Percentiles rank a stretch among this genome's conserved stretches.
phyloP scores from a whole-genome alignment of 1,140 invertebrate species.

The Drosophila nasuta region DNA sequence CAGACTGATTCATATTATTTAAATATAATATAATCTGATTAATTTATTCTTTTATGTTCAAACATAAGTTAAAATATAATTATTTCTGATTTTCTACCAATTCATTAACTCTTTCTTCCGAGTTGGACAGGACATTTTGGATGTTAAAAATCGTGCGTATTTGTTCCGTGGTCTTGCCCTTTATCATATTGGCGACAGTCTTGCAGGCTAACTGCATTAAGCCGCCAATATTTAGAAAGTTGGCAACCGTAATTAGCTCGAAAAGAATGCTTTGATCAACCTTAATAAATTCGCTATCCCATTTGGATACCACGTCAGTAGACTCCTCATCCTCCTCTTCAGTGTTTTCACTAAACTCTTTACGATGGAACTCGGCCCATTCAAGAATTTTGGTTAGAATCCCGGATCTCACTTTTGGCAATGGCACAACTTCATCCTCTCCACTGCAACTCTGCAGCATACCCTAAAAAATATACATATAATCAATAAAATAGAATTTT shows the following conservation, averaged over 20 bases:
- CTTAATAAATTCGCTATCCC: conserved; percentile 99
- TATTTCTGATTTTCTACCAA: neutral
- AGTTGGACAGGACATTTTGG: conserved; percentile 98
- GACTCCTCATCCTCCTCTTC: conserved; percentile 99
- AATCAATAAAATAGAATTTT: neutral
- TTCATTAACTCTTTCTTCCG: conserved; percentile 98
- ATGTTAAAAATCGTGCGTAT: conserved; percentile 99
- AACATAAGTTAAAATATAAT: neutral
- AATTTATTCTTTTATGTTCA: neutral
- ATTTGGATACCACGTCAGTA: conserved; percentile 99
- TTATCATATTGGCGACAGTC: conserved; percentile 99
- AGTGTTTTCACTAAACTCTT: conserved; percentile 95
- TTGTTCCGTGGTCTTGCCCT: conserved; percentile 98
- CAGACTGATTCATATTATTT: no score
- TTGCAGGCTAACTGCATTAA: conserved; percentile 99
- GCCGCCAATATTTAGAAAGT: conserved; percentile 99
- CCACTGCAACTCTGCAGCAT: conserved; percentile 99
- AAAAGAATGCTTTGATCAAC: conserved; percentile 99
- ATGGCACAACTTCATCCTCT: conserved; percentile 97
- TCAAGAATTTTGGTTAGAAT: conserved; percentile 98
- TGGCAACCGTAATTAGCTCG: conserved; percentile 97
- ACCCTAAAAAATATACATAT: conserved; percentile 77
- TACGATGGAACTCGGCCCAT: conserved; percentile 96
- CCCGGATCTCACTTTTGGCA: conserved; percentile 99
- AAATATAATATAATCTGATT: neutral